Evolutionary conservation across 2,797 vertebrate genomes (phyloP).

Genomic region (Hippoglossus hippoglossus): DNA sequence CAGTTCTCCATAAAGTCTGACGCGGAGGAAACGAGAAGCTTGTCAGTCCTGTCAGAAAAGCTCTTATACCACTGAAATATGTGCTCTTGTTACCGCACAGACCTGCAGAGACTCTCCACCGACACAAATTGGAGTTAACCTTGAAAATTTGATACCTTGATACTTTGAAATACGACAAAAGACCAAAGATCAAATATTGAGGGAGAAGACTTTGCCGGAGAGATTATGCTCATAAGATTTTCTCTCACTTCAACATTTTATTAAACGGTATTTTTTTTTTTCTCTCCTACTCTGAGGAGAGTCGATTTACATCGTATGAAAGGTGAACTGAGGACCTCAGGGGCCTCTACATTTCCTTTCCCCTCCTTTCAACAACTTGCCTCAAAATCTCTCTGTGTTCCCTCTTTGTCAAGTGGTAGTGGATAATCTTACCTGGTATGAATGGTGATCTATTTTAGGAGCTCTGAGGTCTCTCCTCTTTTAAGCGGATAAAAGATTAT

Average conservation of each 20-base stretch:
- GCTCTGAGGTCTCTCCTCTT: constrained; percentile 34
- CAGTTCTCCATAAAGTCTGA: constrained; percentile 16
- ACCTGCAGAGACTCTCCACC: constrained; percentile 23
- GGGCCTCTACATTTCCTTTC: not conserved
- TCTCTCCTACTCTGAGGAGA: constrained; percentile 16
- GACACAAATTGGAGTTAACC: constrained; percentile 53
- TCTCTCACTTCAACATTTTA: constrained; percentile 15
- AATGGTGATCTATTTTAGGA: constrained; percentile 40
- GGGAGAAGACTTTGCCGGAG: constrained; percentile 7
- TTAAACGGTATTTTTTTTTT: not conserved
- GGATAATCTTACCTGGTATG: constrained; percentile 36
- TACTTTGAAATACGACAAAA: constrained; percentile 48
- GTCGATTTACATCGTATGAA: constrained; percentile 13
- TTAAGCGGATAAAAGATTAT: constrained; percentile 57
- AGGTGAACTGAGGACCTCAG: not conserved
- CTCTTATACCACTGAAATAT: constrained; percentile 8
- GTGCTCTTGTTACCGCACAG: constrained; percentile 7
- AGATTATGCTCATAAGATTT: constrained; percentile 23
- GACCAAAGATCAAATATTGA: constrained; percentile 48
- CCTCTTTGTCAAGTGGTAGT: constrained; percentile 18
- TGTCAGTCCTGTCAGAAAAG: constrained; percentile 22
- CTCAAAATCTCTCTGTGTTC: constrained; percentile 14
- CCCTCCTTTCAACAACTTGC: constrained; percentile 8
- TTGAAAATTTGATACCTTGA: not conserved
- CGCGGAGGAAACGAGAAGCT: constrained; percentile 19